Percentiles rank a stretch among this genome's conserved stretches.
phyloP scores from a whole-genome alignment of 2,113 vertebrate genomes.

The Pelvicachromis taeniatus region DNA sequence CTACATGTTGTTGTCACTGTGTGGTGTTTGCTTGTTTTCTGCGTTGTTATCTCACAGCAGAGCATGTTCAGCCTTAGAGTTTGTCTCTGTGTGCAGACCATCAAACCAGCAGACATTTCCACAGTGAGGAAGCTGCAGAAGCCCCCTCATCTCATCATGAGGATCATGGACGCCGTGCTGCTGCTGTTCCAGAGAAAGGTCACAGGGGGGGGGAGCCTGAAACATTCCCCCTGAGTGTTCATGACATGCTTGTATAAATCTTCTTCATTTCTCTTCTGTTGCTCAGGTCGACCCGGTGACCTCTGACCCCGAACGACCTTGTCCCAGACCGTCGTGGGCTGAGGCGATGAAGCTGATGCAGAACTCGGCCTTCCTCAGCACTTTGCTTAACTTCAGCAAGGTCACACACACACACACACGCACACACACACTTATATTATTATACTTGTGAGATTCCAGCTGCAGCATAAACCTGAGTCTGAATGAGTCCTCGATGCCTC shows the following conservation, averaged over 20 bases:
- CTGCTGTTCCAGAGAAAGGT: slow-evolving; percentile 81
- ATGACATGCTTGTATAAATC: not conserved
- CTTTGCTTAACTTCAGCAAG: slow-evolving; percentile 80
- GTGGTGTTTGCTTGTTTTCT: not conserved
- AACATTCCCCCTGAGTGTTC: not conserved
- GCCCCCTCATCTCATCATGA: slow-evolving; percentile 85
- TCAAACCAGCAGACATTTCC: slow-evolving; percentile 82
- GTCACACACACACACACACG: slow-evolving; percentile 27
- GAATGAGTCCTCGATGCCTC: not conserved
- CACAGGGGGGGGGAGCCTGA: not conserved
- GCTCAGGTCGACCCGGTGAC: slow-evolving; percentile 68
- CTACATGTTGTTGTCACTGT: not conserved
- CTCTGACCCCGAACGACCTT: slow-evolving; percentile 69
- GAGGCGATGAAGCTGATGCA: slow-evolving; percentile 84
- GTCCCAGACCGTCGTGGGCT: slow-evolving; percentile 76
- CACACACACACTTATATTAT: not conserved
- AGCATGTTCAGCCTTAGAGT: not conserved
- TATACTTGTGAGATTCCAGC: not conserved
- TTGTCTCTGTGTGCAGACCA: slow-evolving; percentile 65
- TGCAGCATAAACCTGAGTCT: not conserved
- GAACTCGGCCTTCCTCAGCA: slow-evolving; percentile 79
- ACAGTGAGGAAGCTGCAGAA: slow-evolving; percentile 84
- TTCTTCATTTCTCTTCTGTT: not conserved
- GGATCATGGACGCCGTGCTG: slow-evolving; percentile 84
- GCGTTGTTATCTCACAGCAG: not conserved